phyloP scores from a whole-genome alignment of 2,888 invertebrate species.

The Hypselothyrea guttata region DNA sequence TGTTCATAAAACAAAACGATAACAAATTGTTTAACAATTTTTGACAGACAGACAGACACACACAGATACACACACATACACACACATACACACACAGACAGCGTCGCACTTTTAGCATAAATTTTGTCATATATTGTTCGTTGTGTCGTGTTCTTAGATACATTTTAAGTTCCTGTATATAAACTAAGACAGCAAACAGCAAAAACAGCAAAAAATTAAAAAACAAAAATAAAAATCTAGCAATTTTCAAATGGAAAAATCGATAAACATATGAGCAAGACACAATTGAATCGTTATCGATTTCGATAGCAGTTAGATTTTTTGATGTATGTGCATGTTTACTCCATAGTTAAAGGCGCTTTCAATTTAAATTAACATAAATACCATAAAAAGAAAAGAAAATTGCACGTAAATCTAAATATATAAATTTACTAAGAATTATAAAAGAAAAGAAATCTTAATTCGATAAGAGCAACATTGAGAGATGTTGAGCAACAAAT shows the following conservation, averaged over 20 bases:
- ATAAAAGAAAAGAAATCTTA: conserved; percentile 1
- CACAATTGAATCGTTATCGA: conserved; percentile 38
- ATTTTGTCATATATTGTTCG: conserved; percentile 64
- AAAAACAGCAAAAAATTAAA: conserved; percentile 10
- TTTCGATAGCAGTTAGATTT: conserved; percentile 44
- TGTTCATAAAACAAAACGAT: conserved; percentile 44
- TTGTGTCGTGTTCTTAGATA: conserved; percentile 77
- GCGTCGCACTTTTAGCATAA: conserved; percentile 57
- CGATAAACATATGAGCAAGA: conserved; percentile 7
- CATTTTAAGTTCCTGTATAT: conserved; percentile 82
- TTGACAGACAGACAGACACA: conserved; percentile 17
- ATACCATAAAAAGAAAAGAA: conserved; percentile 14
- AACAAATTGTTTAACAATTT: conserved; percentile 68
- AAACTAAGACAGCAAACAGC: conserved; percentile 67
- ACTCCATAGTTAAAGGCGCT: conserved; percentile 67
- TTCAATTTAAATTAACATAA: conserved; percentile 41
- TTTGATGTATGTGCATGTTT: conserved; percentile 65
- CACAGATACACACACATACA: conserved; percentile 18
- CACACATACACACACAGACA: conserved; percentile 19
- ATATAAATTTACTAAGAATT: conserved; percentile 10
- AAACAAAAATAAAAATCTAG: conserved; percentile 17
- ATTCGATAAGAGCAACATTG: conserved; percentile 21
- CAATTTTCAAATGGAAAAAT: conserved; percentile 29
- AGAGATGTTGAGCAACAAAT: conserved; percentile 46
- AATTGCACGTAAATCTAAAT: conserved; percentile 53